These are phyloP conservation scores for Nomada goodeniana DNA, from an alignment of 2,888 invertebrate genomes.

Conservation along the genomic window DNA sequence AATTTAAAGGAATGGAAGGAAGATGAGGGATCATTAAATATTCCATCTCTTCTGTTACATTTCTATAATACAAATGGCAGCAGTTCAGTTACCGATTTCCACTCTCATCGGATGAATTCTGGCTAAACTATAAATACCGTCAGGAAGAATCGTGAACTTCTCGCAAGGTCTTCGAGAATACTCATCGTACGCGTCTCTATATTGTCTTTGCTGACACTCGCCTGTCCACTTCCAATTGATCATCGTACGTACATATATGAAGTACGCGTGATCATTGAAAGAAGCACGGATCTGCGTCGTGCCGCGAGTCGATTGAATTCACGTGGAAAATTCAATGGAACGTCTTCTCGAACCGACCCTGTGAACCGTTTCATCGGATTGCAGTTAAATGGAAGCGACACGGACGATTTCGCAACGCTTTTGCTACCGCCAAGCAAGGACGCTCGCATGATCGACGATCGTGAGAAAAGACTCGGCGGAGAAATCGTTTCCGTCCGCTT, in stretches of 20 bases:
- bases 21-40: not conserved
- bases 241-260: slow-evolving; percentile 29
- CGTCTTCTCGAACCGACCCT: slow-evolving; percentile 33
- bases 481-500: slow-evolving; percentile 47
- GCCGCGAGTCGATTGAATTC: slow-evolving; percentile 52
- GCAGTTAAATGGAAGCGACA: slow-evolving; percentile 49
- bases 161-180: not conserved
- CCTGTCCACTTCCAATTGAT: slow-evolving; percentile 52
- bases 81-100: not conserved
- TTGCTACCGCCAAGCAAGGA: slow-evolving; percentile 20
- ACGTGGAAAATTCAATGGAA: slow-evolving; percentile 54
- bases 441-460: slow-evolving; percentile 40
- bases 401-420: slow-evolving; percentile 30
- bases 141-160: slow-evolving; percentile 13
- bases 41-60: not conserved
- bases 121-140: slow-evolving; percentile 21
- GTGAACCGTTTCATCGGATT: slow-evolving; percentile 38
- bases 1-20: not conserved
- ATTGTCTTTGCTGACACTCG: slow-evolving; percentile 15
- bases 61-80: not conserved
- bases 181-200: not conserved
- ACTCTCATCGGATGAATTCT: not conserved
- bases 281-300: slow-evolving; percentile 42
- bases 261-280: slow-evolving; percentile 43
- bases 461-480: slow-evolving; percentile 35